Conservation (phyloP, 2,888 invertebrate genomes). For the Drosophila kanekoi region DNA sequence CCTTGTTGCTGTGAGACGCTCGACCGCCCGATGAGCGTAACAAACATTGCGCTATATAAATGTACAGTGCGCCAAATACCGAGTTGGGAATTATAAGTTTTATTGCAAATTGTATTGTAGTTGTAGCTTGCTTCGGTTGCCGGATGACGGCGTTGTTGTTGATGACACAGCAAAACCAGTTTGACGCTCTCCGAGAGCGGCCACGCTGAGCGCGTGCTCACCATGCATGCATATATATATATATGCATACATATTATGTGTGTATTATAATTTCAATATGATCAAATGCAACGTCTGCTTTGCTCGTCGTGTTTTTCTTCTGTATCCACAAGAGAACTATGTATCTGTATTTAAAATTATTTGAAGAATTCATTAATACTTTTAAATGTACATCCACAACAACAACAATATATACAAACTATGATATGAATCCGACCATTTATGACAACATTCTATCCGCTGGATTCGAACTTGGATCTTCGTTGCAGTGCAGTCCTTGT, state of each 20-base stretch:
- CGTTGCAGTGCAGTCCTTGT: too few species aligned
- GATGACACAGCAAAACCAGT: constrained; percentile 3
- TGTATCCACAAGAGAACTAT: too few species aligned
- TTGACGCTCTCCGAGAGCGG: neutral
- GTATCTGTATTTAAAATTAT: too few species aligned
- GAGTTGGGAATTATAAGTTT: constrained; percentile 44
- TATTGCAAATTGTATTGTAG: neutral
- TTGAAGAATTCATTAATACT: too few species aligned
- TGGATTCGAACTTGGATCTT: too few species aligned
- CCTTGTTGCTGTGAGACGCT: constrained; percentile 39
- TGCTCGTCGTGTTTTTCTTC: neutral
- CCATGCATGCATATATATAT: neutral
- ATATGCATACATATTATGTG: too few species aligned
- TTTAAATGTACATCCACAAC: too few species aligned
- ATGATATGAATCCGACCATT: too few species aligned
- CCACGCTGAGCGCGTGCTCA: neutral
- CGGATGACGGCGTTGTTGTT: neutral
- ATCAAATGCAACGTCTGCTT: constrained; percentile 1
- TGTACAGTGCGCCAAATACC: constrained; percentile 11
- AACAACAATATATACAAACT: too few species aligned
- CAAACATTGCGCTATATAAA: constrained; percentile 11
- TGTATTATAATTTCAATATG: neutral
- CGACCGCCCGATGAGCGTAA: constrained; percentile 29
- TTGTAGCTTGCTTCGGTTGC: neutral
- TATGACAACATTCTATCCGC: too few species aligned